Evolutionary conservation across 35 echinoderm and acorn worm genomes (phyloP).

Genomic region (Hemicentrotus pulcherrimus): DNA sequence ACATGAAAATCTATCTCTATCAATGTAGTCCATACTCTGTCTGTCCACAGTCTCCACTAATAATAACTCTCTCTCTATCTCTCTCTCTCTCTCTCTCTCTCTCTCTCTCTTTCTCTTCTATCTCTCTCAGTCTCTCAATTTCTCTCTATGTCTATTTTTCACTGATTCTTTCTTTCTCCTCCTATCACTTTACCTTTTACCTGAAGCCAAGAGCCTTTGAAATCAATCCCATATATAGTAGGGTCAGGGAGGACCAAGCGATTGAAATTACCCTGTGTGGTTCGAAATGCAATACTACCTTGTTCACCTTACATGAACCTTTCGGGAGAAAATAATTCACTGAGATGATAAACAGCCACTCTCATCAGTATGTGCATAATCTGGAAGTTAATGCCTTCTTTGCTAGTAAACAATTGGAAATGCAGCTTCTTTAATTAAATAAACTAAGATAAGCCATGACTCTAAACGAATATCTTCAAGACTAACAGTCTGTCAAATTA

Average conservation of each 20-base stretch:
- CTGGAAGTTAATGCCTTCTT: not conserved
- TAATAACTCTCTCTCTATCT: no score
- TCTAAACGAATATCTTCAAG: not conserved
- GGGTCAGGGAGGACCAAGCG: not conserved
- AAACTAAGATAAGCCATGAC: not conserved
- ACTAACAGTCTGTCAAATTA: not conserved
- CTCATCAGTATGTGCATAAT: not conserved
- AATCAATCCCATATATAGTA: not conserved
- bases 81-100: no score
- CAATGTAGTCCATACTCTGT: not conserved
- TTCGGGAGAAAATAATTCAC: not conserved
- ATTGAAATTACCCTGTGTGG: not conserved
- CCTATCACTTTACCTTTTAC: not conserved
- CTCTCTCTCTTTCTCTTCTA: not conserved
- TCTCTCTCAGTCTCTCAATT: no score
- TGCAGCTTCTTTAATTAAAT: not conserved
- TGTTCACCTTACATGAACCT: not conserved
- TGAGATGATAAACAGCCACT: no score
- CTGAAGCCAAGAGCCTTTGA: not conserved
- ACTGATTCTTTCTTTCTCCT: not conserved
- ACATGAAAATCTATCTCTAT: not conserved
- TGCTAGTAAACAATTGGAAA: not conserved
- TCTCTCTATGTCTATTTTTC: not conserved
- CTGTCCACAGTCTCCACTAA: not conserved
- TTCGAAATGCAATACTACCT: not conserved